Conservation (phyloP, 2,797 vertebrate genomes). For the Decapterus maruadsi region DNA sequence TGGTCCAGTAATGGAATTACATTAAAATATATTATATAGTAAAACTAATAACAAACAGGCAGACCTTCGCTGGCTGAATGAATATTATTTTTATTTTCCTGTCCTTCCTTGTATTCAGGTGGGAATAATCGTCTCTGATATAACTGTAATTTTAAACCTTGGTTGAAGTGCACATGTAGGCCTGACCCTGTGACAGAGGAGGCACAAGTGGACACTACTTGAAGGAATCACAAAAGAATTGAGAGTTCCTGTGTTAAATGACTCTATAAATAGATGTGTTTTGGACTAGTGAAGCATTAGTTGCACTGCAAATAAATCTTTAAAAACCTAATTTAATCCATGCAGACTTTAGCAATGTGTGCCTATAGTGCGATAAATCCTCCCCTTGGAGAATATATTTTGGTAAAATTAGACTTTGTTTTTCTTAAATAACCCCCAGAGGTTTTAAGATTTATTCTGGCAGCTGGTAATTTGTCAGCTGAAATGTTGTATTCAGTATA, state of each 20-base stretch:
- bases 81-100: neutral
- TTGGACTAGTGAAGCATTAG: neutral
- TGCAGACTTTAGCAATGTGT: neutral
- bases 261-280: neutral
- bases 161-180: neutral
- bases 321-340: neutral
- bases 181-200: no score
- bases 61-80: neutral
- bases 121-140: neutral
- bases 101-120: neutral
- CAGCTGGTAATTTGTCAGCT: neutral
- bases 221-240: neutral
- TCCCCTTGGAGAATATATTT: neutral
- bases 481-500: neutral
- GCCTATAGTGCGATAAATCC: neutral
- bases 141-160: neutral
- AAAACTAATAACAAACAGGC: neutral
- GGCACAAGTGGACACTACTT: neutral
- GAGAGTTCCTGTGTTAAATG: neutral
- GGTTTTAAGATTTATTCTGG: slow-evolving; percentile 26
- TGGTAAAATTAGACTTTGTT: slow-evolving; percentile 4
- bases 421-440: slow-evolving; percentile 18
- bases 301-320: neutral
- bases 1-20: neutral
- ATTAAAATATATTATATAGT: neutral